Base-by-base conservation (phyloP, 2,113 vertebrate genomes). In the Tachysurus vachellii region DNA sequence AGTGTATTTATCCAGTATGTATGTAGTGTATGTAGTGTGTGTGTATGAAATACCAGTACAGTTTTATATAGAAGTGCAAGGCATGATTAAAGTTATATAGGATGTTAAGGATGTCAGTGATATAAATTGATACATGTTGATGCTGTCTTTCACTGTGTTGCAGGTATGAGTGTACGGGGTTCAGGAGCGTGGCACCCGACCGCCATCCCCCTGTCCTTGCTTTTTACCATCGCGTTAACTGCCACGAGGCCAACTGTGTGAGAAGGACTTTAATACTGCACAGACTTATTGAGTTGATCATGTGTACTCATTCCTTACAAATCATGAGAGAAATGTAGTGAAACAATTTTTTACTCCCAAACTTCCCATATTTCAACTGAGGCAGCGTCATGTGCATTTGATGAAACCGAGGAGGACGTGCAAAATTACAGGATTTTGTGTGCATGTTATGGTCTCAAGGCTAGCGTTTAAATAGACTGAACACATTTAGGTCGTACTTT, bases 161-260 rank as follows among this genome's bases (percentile, higher is more conserved):
- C 93, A 99, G 98, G 94, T 96, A 96, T 97, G 96, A 96, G 96
- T 71, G 97, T 97, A 71, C 95, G 94, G 81, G 98, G 97, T 82
- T 97, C 96, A 9, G 92, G 92, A n/a, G 94, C 95, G 19, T 91
- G 94, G 83, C 86, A 92, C 64, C 83, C 88, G n/a, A 94, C 71
- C 62, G 56, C 90, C 88, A 93, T 92, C 87, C 91, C 92, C 14
- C 23, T 94, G 42, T 93, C 91, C 80, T 91, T 95, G 90, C 93
- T 94, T 87, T 89, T 97, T 31, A 71, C 92, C 84, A 80, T 95
- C 53, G 42, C 95, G 80, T 90, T 92, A 91, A 95, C 92, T 70
- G 90, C 94, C 85, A 91, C 93, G 89, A 92, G 92, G 89, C 93
- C 93, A 56, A 92, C 93, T 42, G 94, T 93, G 90, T 95, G 95